Conservation (phyloP, 2,797 vertebrate species). For the Channallabes apus region DNA sequence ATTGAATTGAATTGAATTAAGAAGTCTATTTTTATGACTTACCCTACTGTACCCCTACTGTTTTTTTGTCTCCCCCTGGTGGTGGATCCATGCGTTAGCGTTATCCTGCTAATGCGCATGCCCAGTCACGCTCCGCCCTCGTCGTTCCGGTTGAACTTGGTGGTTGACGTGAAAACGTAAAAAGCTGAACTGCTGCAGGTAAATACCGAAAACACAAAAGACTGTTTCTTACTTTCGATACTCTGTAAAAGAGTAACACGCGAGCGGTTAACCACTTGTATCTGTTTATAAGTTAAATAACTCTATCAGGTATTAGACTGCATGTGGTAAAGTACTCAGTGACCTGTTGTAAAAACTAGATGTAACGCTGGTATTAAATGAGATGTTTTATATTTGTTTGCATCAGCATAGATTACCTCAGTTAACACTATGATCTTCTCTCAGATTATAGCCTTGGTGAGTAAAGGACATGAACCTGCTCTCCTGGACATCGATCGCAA, state of each 20-base stretch:
- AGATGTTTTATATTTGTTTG: neutral
- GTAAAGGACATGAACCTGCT: neutral
- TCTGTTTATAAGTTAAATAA: neutral
- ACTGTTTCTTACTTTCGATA: neutral
- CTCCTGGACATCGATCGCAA: neutral
- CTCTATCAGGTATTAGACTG: too few species aligned
- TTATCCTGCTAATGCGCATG: constrained; percentile 11
- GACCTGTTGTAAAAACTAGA: too few species aligned
- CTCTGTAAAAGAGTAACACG: neutral
- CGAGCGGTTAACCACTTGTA: neutral
- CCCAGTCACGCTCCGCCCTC: neutral
- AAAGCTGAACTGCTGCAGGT: neutral
- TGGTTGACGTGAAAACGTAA: neutral
- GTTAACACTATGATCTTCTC: neutral
- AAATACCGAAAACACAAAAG: neutral
- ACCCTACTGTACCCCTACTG: too few species aligned
- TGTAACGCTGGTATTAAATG: neutral
- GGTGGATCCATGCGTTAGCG: neutral
- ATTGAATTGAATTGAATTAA: too few species aligned
- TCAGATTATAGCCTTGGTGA: neutral
- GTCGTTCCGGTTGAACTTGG: constrained; percentile 6
- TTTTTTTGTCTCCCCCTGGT: constrained; percentile 9
- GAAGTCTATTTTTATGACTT: too few species aligned
- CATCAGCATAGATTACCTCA: neutral
- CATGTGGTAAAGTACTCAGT: neutral